A percentile compares a stretch with the other conserved stretches of the same genome.
Conservation (phyloP, 2,888 invertebrate species). For the Xylota segnis region DNA sequence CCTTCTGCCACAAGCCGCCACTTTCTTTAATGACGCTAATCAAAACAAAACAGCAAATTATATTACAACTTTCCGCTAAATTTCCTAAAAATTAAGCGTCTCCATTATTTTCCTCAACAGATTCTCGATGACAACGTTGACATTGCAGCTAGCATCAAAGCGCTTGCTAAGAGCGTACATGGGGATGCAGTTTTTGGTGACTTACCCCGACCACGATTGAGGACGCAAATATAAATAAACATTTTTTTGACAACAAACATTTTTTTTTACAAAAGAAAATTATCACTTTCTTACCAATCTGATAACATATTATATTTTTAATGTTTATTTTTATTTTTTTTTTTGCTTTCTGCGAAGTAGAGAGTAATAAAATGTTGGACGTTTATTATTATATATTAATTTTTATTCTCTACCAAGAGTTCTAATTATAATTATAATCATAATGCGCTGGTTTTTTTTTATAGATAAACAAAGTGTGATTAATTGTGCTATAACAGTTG, state of each 20-base stretch:
- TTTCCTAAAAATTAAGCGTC: not conserved
- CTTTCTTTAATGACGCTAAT: no score
- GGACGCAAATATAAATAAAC: constrained; percentile 89
- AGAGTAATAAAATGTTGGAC: constrained; percentile 25
- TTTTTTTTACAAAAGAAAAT: constrained; percentile 30
- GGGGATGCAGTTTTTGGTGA: constrained; percentile 95
- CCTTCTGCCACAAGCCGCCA: no score
- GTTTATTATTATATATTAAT: constrained; percentile 17
- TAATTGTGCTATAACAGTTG: constrained; percentile 14
- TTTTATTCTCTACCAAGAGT: constrained; percentile 19
- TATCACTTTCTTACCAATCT: constrained; percentile 8
- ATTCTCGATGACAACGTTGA: constrained; percentile 88
- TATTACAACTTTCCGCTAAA: no score
- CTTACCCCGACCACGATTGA: constrained; percentile 93
- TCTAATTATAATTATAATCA: constrained; percentile 15
- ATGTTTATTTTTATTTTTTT: constrained; percentile 31
- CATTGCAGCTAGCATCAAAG: constrained; percentile 96
- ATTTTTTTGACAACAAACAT: constrained; percentile 32
- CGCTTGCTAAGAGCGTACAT: constrained; percentile 95
- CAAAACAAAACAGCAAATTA: no score
- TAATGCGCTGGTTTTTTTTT: constrained; percentile 29
- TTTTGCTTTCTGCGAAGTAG: not conserved
- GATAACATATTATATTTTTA: constrained; percentile 34
- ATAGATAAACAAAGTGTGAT: not conserved
- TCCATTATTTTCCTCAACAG: constrained; percentile 78